phyloP scores from a whole-genome alignment of 2,888 invertebrate species.

The Ditula angustiorana region DNA sequence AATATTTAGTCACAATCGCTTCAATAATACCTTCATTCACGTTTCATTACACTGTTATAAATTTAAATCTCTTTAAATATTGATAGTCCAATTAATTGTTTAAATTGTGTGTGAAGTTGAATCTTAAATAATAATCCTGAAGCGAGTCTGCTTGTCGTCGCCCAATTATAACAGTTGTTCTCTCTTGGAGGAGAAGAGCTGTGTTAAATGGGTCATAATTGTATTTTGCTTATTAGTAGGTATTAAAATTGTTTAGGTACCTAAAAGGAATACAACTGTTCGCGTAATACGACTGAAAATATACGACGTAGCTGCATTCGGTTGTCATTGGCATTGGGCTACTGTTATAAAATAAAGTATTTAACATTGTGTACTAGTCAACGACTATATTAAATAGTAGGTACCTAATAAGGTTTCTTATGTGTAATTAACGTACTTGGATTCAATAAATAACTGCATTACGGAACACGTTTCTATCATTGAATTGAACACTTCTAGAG shows the following conservation, averaged over 20 bases:
- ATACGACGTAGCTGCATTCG: constrained; percentile 30
- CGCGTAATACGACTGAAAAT: constrained; percentile 34
- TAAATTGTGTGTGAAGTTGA: constrained; percentile 28
- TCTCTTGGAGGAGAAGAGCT: background rate
- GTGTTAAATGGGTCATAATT: constrained; percentile 1
- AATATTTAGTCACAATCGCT: constrained; percentile 34
- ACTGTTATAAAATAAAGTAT: constrained; percentile 42
- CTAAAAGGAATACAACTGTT: constrained; percentile 22
- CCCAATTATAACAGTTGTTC: background rate
- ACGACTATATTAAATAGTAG: constrained; percentile 66
- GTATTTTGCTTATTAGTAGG: constrained; percentile 31
- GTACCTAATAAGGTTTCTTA: constrained; percentile 64
- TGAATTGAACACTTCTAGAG: constrained; percentile 51
- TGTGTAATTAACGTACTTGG: constrained; percentile 78
- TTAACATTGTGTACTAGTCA: constrained; percentile 69
- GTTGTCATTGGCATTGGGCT: constrained; percentile 38
- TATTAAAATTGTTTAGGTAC: constrained; percentile 32
- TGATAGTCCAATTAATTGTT: constrained; percentile 28
- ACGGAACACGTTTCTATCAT: constrained; percentile 62
- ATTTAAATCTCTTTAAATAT: constrained; percentile 31
- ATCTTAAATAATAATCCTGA: constrained; percentile 13
- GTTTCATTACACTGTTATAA: constrained; percentile 29
- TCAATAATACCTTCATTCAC: constrained; percentile 31
- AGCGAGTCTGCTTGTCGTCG: constrained; percentile 1
- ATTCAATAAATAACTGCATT: constrained; percentile 81